phyloP scores from a whole-genome alignment of 1,140 invertebrate species.

The Latrodectus geometricus region DNA sequence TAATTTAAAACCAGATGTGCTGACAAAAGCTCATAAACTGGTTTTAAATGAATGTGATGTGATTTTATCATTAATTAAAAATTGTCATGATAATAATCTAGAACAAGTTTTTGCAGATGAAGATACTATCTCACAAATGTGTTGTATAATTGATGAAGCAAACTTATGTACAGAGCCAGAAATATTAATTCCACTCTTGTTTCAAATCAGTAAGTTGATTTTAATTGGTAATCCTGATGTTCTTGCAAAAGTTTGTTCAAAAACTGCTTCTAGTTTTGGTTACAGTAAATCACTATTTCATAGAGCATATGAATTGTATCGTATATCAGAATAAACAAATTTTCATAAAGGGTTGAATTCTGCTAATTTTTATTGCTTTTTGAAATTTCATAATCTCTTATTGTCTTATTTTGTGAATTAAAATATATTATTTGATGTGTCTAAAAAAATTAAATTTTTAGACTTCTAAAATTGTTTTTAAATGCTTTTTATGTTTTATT shows the following conservation, averaged over 20 bases:
- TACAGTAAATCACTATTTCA: constrained; percentile 44
- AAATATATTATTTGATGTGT: neutral
- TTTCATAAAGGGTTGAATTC: neutral
- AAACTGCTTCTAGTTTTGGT: constrained; percentile 20
- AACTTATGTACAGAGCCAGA: constrained; percentile 52
- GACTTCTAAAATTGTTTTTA: neutral
- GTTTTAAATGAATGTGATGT: constrained; percentile 43
- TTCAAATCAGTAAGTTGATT: constrained; percentile 55
- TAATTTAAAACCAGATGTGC: neutral
- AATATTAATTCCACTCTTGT: constrained; percentile 46
- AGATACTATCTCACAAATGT: constrained; percentile 15
- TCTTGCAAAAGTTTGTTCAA: constrained; percentile 49
- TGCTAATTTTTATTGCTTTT: neutral
- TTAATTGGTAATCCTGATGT: constrained; percentile 54
- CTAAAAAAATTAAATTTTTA: neutral
- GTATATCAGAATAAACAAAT: constrained; percentile 13
- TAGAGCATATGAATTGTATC: constrained; percentile 48
- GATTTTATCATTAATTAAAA: constrained; percentile 23
- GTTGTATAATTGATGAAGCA: constrained; percentile 57
- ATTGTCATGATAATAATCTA: constrained; percentile 21
- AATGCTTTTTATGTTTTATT: neutral
- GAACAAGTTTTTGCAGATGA: constrained; percentile 14
- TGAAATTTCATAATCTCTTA: neutral
- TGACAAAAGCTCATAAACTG: constrained; percentile 5
- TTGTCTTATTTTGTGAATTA: neutral